Percentiles rank a stretch among this genome's conserved stretches.
Conservation (phyloP, 2,113 vertebrate genomes). For the Pygoscelis adeliae region DNA sequence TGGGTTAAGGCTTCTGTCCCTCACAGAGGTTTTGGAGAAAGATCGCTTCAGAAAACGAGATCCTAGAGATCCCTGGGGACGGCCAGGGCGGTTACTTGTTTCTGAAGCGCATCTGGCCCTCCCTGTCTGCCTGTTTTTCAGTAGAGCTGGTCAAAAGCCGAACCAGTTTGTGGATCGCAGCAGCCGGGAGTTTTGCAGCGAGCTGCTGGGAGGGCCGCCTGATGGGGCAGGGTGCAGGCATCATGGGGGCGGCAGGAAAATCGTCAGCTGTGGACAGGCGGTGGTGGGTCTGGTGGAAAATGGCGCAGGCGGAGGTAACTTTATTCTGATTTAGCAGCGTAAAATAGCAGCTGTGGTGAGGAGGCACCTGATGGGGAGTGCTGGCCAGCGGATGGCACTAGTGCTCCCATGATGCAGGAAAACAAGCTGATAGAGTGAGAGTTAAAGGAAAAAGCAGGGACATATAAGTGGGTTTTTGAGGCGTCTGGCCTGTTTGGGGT, state of each 20-base stretch:
- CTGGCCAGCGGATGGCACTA: constrained; percentile 34
- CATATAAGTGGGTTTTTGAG: fast-evolving
- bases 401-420: not conserved
- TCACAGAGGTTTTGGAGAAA: not conserved
- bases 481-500: not conserved
- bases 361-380: not conserved
- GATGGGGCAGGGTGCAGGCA: not conserved
- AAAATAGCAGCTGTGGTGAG: too few relatives aligned
- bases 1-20: not conserved
- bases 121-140: fast-evolving
- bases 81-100: fast-evolving
- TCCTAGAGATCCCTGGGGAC: not conserved
- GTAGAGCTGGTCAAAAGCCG: not conserved
- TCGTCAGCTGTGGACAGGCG: fast-evolving
- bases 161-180: not conserved
- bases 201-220: not conserved
- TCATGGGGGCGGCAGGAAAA: fast-evolving
- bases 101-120: not conserved
- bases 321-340: fast-evolving
- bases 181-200: fast-evolving
- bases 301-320: not conserved
- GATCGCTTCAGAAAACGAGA: not conserved
- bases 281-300: not conserved
- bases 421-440: fast-evolving
- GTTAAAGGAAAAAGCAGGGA: not conserved